These are phyloP conservation scores for Tauraco erythrolophus DNA, from an alignment of 2,113 vertebrate genomes.

Conservation along the genomic window DNA sequence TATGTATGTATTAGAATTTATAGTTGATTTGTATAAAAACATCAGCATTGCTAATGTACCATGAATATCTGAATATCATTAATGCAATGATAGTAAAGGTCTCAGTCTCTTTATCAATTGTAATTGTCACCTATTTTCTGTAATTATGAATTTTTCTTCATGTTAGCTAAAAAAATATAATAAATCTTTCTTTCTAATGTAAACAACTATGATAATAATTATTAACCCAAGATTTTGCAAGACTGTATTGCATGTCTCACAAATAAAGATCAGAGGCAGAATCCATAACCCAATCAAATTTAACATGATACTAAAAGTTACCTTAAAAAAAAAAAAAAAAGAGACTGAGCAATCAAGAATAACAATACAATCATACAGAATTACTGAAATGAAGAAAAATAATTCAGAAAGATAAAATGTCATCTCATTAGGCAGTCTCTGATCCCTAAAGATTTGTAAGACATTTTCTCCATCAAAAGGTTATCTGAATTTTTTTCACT, in stretches of 20 bases:
- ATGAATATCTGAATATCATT: not conserved
- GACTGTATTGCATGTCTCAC: not conserved
- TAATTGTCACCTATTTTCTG: not conserved
- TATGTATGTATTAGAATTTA: not conserved
- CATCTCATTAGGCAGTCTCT: not conserved
- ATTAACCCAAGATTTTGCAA: not conserved
- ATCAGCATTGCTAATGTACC: not conserved
- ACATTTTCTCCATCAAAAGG: not conserved
- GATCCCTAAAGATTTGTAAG: not conserved
- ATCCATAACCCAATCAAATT: not conserved
- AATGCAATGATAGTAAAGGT: not conserved
- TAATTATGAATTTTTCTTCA: not conserved
- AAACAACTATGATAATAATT: not conserved
- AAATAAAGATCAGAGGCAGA: not conserved
- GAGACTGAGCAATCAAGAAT: not conserved
- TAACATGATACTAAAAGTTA: not conserved
- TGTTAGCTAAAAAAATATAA: not conserved
- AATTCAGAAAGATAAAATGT: not conserved
- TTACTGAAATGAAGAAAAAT: not conserved
- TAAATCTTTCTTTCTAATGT: not conserved
- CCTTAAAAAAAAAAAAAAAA: not conserved
- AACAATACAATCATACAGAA: rapidly evolving
- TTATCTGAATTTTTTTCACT: not conserved
- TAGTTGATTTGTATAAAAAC: not conserved
- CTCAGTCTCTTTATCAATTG: not conserved